Conservation (phyloP, 2,888 invertebrate species). For the Caenorhabditis zanzibari region DNA sequence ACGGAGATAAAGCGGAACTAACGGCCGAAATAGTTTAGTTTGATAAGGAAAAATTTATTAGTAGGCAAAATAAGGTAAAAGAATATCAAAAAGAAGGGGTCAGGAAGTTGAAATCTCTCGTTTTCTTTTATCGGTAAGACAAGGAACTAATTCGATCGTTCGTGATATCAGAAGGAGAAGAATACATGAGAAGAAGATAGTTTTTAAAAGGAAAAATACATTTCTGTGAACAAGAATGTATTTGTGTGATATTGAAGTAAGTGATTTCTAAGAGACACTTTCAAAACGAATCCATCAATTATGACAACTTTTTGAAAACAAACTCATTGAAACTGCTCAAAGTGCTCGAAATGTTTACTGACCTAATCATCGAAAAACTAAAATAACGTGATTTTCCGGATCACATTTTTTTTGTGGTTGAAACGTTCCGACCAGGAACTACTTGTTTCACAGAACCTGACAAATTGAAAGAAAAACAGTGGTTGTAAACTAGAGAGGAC, state of each 20-base stretch:
- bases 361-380: not conserved
- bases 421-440: conserved; percentile 2
- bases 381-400: not conserved
- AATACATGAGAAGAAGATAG: no score
- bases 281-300: no score
- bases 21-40: no score
- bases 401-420: not conserved
- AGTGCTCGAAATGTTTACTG: not conserved
- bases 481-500: not conserved
- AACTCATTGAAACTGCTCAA: no score
- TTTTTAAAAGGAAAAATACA: no score
- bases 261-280: no score
- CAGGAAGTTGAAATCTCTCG: not conserved
- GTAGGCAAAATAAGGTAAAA: no score
- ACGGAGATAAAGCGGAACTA: no score
- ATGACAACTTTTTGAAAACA: no score
- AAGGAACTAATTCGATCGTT: not conserved
- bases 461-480: not conserved
- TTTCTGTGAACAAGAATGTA: no score
- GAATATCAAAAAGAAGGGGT: not conserved
- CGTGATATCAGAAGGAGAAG: not conserved
- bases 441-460: not conserved
- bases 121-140: not conserved
- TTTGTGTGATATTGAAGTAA: no score
- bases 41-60: no score